Base-by-base conservation (phyloP, 2,888 invertebrate species). In the Athrips mouffetella region DNA sequence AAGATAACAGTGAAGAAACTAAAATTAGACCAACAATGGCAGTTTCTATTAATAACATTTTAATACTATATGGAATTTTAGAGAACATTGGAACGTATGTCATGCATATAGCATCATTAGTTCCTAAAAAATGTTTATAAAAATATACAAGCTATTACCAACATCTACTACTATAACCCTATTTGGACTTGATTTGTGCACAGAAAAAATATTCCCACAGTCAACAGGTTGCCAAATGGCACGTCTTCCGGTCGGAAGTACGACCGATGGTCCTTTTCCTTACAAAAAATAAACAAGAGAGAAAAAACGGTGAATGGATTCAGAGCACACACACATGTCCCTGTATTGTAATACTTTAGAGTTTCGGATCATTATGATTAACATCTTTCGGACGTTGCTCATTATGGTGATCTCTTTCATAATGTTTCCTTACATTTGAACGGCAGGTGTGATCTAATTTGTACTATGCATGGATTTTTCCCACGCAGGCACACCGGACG, bases 231-330 rank as follows among this genome's bases (percentile, higher is more conserved):
- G 78, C 72, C 80, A 73, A 81, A 81, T 76, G 76, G 71, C 64
- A 69, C 67, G 76, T 60, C 77, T 86, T 87, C 87, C 86, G 83
- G 84, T 80, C 83, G 87, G 87, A 88, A 88, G 87, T 86, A 70
- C 67, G 73, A 76, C 79, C 74, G 78, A 76, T 81, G 80, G 83
- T 81, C 79, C 76, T 78, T 78, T 73, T 64, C 52, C 55, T 46
- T 49, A 27, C 21, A 48, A 47, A 49, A 45, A 49, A 50, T 53
- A 60, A 61, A 63, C 68, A 66, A 70, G 68, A 63, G 69, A 71
- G 70, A 73, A 76, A 74, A 70, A 63, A 60, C 53, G 62, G 65
- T 76, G 70, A 77, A 79, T 78, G 74, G 71, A 74, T 72, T 62
- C 67, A 61, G 65, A 73, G 68, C 73, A 70, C 81, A 68, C 73